Evolutionary conservation across 2,888 invertebrate genomes (phyloP), one percentile per base, ranked within the genome.

Genomic region (Drosophila parthenogenetica): DNA sequence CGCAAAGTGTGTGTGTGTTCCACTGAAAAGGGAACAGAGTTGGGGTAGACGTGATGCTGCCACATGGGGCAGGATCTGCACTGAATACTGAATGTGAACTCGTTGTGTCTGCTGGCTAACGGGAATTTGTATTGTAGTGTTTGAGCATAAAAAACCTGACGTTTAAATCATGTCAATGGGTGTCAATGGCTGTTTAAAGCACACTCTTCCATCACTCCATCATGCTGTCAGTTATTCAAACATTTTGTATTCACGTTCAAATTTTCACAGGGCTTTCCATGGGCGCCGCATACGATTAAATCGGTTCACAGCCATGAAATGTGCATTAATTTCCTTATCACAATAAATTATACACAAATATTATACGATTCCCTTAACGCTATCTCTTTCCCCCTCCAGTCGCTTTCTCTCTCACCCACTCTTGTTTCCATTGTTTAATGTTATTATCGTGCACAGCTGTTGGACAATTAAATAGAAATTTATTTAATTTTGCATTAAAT

Each of bases 391-490:
- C 22, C 50, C 3, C 50, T 35, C 25, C 25, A 1, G 37, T 10
- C 8, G 40, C 13, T 49, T 16, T 53, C 2, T 29, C 17, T 11
- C 2, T 60, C 11, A 48, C 10, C 14, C 16, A n/a, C 37, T 16
- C 37, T 32, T 19, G 2, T 17, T 32, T 13, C 40, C 22, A 58
- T 45, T 46, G 46, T 46, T 49, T 51, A 22, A 39, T 50, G 39
- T 22, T 19, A 42, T 29, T 16, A 61, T 49, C 37, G 40, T 17
- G 13, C 55, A 54, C 73, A 69, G 65, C 79, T 82, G 84, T 43
- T 63, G 14, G 53, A 16, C 81, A 72, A 79, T 84, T 84, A 55
- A 69, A 64, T 16, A 42, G 19, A 54, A 66, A 84, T 84, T 77
- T 84, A 74, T 81, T 84, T 67, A 7, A 63, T 58, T 63, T 61